These are phyloP conservation scores for Gisinianus flammeolus DNA, from an alignment of 2,888 invertebrate genomes.

Conservation along the genomic window DNA sequence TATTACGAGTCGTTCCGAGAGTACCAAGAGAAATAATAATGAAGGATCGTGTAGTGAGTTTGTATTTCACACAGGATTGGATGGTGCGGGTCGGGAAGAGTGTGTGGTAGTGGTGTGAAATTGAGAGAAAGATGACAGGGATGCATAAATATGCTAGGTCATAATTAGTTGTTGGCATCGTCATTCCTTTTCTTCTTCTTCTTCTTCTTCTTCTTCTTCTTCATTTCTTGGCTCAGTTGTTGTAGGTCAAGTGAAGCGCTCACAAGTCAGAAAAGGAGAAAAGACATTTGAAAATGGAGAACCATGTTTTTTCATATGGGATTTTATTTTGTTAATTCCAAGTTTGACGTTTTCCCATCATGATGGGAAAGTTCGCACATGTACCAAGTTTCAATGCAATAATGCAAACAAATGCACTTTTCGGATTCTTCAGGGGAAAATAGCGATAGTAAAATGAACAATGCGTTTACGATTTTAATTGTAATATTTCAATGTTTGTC, in stretches of 20 bases:
- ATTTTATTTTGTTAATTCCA: too few relatives aligned
- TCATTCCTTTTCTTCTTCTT: background rate
- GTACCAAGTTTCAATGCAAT: too few relatives aligned
- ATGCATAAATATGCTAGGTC: background rate
- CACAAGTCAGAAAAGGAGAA: background rate
- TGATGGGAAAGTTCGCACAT: too few relatives aligned
- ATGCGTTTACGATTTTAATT: too few relatives aligned
- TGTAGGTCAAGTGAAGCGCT: slow-evolving; percentile 13
- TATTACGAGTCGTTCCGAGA: background rate
- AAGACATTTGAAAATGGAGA: too few relatives aligned
- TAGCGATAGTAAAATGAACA: too few relatives aligned
- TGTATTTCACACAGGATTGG: background rate
- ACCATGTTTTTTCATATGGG: too few relatives aligned
- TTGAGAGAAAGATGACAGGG: slow-evolving; percentile 30
- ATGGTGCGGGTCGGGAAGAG: background rate
- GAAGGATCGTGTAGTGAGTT: background rate
- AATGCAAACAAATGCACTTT: too few relatives aligned
- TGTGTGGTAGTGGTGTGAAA: slow-evolving; percentile 20
- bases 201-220: background rate
- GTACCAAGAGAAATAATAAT: background rate
- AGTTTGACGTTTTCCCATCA: too few relatives aligned
- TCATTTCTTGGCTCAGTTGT: background rate
- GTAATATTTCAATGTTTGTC: too few relatives aligned
- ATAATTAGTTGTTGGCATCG: background rate
- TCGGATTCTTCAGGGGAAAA: too few relatives aligned